Evolutionary conservation across 2,888 invertebrate species (phyloP), one percentile per base, ranked within the genome.

Genomic region (Scaptodrosophila latifasciaeformis): DNA sequence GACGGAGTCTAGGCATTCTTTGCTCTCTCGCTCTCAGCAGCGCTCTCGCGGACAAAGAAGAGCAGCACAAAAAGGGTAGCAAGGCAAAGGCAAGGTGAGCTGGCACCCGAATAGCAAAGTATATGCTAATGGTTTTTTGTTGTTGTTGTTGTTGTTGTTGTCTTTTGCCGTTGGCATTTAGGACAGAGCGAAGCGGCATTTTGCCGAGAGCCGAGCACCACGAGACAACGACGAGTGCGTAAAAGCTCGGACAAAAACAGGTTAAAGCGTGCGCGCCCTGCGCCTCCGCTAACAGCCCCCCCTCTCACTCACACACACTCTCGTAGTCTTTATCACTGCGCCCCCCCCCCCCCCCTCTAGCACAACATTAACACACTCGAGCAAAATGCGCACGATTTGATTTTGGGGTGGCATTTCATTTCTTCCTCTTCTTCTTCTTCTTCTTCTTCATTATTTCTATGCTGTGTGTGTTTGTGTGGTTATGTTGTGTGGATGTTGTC

Each of bases 201-300:
- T 30, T 17, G 21, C 21, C 17, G 12, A 15, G 10, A 12, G 18
- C 46, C 27, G 19, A 17, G 30, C 29, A 37, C 29, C 42, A 15
- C 53, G 48, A 43, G 27, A 42, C 34, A 30, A 18, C 40, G 40
- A 19, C 40, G 67, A 64, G 72, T 78, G 75, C 76, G 78, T 76
- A 76, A 76, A 76, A 76, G 75, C 78, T 76, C 9, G 18, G 31
- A 30, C 66, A 62, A 75, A 76, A 76, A 76, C 75, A 76, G 79
- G 75, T 76, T 76, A 76, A 78, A 75, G 72, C 78, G 70, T 75
- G 58, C n/a, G n/a, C n/a, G n/a, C n/a, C n/a, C n/a, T n/a, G n/a
- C n/a, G n/a, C n/a, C n/a, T n/a, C n/a, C n/a, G n/a, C n/a, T n/a
- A n/a, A n/a, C n/a, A n/a, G n/a, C 39, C 30, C 54, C 39, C 7